Percentiles rank a stretch among this genome's conserved stretches.
These are phyloP conservation scores for Myanophis thanlyinensis DNA, from an alignment of 2,113 vertebrate genomes.

Conservation along the genomic window DNA sequence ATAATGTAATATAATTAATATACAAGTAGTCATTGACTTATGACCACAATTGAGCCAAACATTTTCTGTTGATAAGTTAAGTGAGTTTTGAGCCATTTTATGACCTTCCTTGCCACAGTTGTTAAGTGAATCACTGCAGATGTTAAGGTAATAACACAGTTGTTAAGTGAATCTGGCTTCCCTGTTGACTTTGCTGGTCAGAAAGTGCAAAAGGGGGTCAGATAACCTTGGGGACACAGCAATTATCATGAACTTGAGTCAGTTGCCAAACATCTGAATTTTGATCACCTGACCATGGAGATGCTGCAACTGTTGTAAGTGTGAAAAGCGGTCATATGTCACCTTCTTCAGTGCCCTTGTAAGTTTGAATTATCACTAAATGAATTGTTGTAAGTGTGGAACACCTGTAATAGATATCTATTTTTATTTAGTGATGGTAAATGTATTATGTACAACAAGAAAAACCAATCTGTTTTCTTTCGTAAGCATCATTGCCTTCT, in stretches of 20 bases:
- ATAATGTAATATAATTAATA: background rate
- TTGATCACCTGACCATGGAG: background rate
- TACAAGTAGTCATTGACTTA: background rate
- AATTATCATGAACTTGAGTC: no score
- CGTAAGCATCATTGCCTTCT: constrained; percentile 31
- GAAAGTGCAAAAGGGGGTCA: background rate
- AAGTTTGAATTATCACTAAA: no score
- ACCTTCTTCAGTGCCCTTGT: no score
- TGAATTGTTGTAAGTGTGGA: no score
- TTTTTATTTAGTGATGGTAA: constrained; percentile 23
- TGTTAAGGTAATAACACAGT: background rate
- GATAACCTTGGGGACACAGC: no score
- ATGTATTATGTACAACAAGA: constrained; percentile 16
- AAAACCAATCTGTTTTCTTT: constrained; percentile 22
- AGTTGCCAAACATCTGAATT: no score
- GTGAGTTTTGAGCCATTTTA: background rate
- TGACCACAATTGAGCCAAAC: background rate
- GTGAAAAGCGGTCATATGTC: background rate
- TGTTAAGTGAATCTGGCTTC: background rate
- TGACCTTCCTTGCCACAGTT: background rate
- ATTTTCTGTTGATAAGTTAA: background rate
- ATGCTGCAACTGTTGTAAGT: background rate
- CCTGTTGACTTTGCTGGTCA: background rate
- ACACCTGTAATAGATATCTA: background rate
- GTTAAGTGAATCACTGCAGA: background rate